These are phyloP conservation scores for Rattus rattus DNA, from an alignment of 2,113 vertebrate species.

Conservation along the genomic window DNA sequence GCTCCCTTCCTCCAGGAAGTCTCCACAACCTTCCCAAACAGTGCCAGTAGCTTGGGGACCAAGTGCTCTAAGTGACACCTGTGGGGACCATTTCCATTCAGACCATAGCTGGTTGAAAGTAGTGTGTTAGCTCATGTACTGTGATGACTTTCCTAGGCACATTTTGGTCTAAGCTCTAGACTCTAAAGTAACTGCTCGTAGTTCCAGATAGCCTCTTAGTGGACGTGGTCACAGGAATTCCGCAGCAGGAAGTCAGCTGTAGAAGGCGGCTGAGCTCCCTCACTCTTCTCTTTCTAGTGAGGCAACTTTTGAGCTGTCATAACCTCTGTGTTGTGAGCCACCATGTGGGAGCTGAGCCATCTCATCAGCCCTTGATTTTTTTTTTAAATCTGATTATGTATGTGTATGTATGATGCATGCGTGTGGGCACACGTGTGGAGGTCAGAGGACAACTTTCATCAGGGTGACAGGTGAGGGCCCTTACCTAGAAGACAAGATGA, in stretches of 20 bases:
- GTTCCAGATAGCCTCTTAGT: background rate
- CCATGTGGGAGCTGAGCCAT: too few relatives aligned
- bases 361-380: background rate
- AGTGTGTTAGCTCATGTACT: background rate
- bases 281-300: background rate
- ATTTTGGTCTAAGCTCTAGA: background rate
- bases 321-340: background rate
- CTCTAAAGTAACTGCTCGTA: background rate
- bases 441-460: background rate
- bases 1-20: background rate
- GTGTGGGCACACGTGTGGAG: background rate
- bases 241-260: conserved; percentile 27
- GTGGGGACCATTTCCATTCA: background rate
- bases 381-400: background rate
- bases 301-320: background rate
- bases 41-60: background rate
- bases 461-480: background rate
- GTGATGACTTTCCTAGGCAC: background rate
- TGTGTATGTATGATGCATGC: background rate
- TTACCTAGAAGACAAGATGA: background rate
- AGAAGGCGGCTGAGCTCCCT: background rate
- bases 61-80: background rate
- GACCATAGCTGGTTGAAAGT: background rate
- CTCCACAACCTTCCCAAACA: background rate
- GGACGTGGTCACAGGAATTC: background rate